Base-by-base conservation (phyloP, 2,888 invertebrate species). In the Agrypnus murinus region DNA sequence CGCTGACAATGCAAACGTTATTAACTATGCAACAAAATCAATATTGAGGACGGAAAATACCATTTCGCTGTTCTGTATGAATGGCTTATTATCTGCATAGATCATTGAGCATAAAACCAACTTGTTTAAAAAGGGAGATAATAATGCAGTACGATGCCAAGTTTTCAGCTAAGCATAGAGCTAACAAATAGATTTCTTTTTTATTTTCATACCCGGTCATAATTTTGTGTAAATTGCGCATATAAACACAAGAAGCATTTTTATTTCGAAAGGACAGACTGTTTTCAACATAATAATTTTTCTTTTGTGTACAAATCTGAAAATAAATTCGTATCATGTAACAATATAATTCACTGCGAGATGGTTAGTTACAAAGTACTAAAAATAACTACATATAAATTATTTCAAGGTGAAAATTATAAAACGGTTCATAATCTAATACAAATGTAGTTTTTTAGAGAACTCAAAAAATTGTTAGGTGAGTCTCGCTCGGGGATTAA, bases 61-160 rank as follows among this genome's bases (percentile, higher is more conserved):
- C 25, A 25, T 25, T 25, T 25, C 3, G 5, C 2, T 3, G 25
- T 25, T 25, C 25, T 2, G 25, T 19, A 10, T 19, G 46, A 46
- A 19, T 46, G 19, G 25, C 46, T 17, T 46, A 46, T 46, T 46
- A 46, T 46, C 46, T 46, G 19, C 46, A 46, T 46, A 46, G 19
- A 46, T 46, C 46, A 46, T 46, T 46, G 17, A 46, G 46, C 46
- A 46, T 46, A 46, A 46, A 46, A 46, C 46, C 46, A 10, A 46
- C 46, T 46, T 46, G 19, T 46, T 10, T 15, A 45, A 17, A 15
- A 17, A 45, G 15, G 25, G 25, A 5, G 3, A 25, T 25, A 25
- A 25, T 8, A 7, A 15, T 1, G 15, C 8, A n/a, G 5, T 46
- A 10, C 17, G 46, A 1, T 46, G 46, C 46, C 46, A 46, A 46